These are phyloP conservation scores for Horisme vitalbata DNA, from an alignment of 2,888 invertebrate genomes.

Conservation along the genomic window DNA sequence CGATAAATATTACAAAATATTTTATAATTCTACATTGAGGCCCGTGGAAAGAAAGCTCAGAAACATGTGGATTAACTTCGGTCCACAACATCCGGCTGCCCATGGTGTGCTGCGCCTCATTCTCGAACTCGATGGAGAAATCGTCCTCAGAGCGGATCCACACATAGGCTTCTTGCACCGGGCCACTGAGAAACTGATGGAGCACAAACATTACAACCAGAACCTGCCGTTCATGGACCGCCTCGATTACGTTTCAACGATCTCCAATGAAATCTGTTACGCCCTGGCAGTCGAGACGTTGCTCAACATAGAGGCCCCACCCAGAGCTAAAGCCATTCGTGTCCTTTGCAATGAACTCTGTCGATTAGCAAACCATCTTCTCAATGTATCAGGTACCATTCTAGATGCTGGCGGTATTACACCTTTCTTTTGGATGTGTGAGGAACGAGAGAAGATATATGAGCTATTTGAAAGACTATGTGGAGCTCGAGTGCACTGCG, in stretches of 20 bases:
- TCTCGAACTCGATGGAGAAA: conserved; percentile 91
- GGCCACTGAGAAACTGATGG: conserved; percentile 95
- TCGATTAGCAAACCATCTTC: conserved; percentile 90
- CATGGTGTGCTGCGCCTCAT: conserved; percentile 94
- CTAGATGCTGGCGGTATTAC: conserved; percentile 94
- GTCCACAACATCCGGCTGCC: conserved; percentile 95
- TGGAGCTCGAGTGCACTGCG: conserved; percentile 92
- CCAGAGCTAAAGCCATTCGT: conserved; percentile 91
- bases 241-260: conserved; percentile 92
- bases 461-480: conserved; percentile 93
- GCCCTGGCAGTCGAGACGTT: conserved; percentile 92
- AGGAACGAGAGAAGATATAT: conserved; percentile 93
- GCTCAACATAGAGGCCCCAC: conserved; percentile 89
- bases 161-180: conserved; percentile 94
- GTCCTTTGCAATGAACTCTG: conserved; percentile 89
- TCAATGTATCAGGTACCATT: conserved; percentile 88
- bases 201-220: conserved; percentile 93
- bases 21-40: conserved; percentile 52
- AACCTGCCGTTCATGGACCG: conserved; percentile 94
- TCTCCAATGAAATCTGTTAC: conserved; percentile 91
- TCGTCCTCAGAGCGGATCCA: conserved; percentile 89
- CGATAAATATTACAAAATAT: conserved; percentile 60
- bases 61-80: conserved; percentile 91
- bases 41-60: conserved; percentile 84
- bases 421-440: conserved; percentile 95